A percentile compares a stretch with the other conserved stretches of the same genome.
These are phyloP conservation scores for Temnothorax nylanderi DNA, from an alignment of 1,140 invertebrate species.

Conservation along the genomic window DNA sequence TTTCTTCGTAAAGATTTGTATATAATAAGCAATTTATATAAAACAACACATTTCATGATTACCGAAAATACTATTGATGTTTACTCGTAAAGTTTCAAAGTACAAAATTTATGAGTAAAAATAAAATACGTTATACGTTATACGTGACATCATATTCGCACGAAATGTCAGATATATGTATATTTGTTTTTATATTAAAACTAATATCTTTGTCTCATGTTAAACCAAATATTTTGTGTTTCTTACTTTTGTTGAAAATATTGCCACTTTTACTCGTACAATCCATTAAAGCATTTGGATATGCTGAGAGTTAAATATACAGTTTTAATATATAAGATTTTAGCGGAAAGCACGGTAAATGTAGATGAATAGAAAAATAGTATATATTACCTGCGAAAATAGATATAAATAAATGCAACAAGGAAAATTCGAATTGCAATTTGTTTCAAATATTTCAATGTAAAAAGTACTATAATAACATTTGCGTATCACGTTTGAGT, in stretches of 20 bases:
- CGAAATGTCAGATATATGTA: not conserved
- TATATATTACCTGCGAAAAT: not conserved
- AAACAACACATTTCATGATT: not conserved
- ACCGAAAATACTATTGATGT: not conserved
- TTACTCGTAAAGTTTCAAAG: not conserved
- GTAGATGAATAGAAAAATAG: not conserved
- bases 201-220: not conserved
- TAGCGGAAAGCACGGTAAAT: not conserved
- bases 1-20: not conserved
- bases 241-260: not conserved
- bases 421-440: not conserved
- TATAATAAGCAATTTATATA: constrained; percentile 20
- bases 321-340: not conserved
- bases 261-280: constrained; percentile 3
- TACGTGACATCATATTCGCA: not conserved
- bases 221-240: not conserved
- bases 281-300: not conserved
- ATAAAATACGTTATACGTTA: not conserved
- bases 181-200: not conserved
- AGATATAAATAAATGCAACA: not conserved
- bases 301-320: not conserved
- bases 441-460: not conserved
- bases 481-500: not conserved
- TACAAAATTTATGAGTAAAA: not conserved
- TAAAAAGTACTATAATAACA: not conserved